These are phyloP conservation scores for Leucoma salicis DNA, from an alignment of 2,888 invertebrate species.

Conservation along the genomic window DNA sequence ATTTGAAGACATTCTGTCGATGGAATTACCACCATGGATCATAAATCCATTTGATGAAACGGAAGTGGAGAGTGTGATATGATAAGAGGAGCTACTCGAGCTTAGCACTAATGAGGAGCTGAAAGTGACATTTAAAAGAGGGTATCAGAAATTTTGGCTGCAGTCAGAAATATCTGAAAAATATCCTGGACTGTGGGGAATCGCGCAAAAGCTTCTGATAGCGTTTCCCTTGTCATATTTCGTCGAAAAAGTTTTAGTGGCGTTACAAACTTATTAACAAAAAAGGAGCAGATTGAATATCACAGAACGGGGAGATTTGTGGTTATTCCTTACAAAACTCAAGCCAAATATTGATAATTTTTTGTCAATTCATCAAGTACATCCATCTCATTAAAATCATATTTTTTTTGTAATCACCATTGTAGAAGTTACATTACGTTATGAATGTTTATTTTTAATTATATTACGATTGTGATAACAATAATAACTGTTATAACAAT, in stretches of 20 bases:
- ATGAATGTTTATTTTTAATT: no score
- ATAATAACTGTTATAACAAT: no score
- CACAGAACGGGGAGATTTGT: slow-evolving; percentile 2
- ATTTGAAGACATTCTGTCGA: no score
- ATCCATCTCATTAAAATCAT: slow-evolving; percentile 4
- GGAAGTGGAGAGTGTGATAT: slow-evolving; percentile 15
- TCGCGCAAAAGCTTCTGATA: slow-evolving; percentile 10
- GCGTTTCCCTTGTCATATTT: slow-evolving; percentile 18
- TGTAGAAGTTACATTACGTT: no score
- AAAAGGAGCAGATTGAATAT: slow-evolving; percentile 2
- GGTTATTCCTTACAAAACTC: slow-evolving; percentile 5
- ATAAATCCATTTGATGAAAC: slow-evolving; percentile 11
- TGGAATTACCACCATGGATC: slow-evolving; percentile 3
- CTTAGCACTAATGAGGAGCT: slow-evolving; percentile 25
- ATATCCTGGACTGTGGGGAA: slow-evolving; percentile 23
- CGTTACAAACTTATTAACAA: slow-evolving; percentile 8
- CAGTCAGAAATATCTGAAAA: slow-evolving; percentile 21
- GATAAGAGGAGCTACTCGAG: slow-evolving; percentile 25
- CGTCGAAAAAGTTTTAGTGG: slow-evolving; percentile 8
- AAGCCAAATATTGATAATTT: slow-evolving; percentile 6
- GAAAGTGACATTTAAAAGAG: slow-evolving; percentile 17
- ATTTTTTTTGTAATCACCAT: no score
- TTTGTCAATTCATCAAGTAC: slow-evolving; percentile 9
- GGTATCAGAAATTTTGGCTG: slow-evolving; percentile 16
- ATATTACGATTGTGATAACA: not conserved